phyloP scores from a whole-genome alignment of 2,113 vertebrate genomes.

The Poeciliopsis turrubarensis region DNA sequence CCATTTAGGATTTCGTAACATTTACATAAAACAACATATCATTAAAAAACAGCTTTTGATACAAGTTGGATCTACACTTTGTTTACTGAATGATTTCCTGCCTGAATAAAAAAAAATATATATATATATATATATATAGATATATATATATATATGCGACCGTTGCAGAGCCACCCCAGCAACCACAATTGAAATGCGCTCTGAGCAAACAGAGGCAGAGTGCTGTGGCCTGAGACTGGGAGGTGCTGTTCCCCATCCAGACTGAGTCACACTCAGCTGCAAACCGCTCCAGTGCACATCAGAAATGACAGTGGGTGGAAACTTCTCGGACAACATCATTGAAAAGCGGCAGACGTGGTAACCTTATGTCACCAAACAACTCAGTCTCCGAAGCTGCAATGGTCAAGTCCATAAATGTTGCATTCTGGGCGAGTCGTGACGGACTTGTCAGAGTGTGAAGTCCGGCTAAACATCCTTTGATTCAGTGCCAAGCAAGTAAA shows the following conservation, averaged over 20 bases:
- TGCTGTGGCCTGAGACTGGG: background rate
- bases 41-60: background rate
- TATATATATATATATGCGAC: background rate
- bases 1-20: background rate
- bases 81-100: background rate
- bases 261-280: constrained; percentile 7
- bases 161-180: background rate
- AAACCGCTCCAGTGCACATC: constrained; percentile 35
- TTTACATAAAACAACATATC: no score
- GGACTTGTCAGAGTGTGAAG: constrained; percentile 36
- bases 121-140: no score
- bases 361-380: constrained; percentile 37
- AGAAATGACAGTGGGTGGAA: constrained; percentile 38
- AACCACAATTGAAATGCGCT: constrained; percentile 31
- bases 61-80: background rate
- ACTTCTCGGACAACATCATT: constrained; percentile 25
- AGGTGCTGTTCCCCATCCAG: constrained; percentile 14
- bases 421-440: constrained; percentile 31
- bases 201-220: constrained; percentile 12
- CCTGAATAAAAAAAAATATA: background rate
- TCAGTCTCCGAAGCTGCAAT: constrained; percentile 36
- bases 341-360: constrained; percentile 44
- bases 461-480: constrained; percentile 40
- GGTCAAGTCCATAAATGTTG: constrained; percentile 53
- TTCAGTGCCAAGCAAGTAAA: constrained; percentile 30